Evolutionary conservation across 2,113 vertebrate species (phyloP).

Genomic region (Turnix velox): DNA sequence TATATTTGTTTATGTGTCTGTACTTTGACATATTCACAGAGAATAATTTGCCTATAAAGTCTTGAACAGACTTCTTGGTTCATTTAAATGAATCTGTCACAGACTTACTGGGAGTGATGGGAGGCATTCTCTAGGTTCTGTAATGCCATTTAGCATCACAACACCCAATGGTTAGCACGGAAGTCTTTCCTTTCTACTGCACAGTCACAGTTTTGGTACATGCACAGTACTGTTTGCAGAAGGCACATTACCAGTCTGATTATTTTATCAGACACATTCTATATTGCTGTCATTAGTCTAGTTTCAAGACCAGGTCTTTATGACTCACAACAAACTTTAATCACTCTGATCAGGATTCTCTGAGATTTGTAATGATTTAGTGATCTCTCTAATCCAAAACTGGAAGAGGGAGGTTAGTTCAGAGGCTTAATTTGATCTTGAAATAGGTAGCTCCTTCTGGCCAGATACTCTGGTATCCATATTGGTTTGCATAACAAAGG

Average conservation of each 20-base stretch:
- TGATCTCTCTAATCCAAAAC: not conserved
- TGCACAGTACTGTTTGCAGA: not conserved
- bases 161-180: not conserved
- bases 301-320: not conserved
- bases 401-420: not conserved
- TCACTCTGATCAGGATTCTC: not conserved
- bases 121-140: not conserved
- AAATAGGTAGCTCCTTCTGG: not conserved
- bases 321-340: not conserved
- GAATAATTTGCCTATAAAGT: not conserved
- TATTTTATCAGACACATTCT: not conserved
- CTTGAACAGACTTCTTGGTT: not conserved
- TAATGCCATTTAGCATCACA: not conserved
- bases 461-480: not conserved
- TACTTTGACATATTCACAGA: not conserved
- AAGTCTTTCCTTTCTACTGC: not conserved
- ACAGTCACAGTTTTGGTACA: not conserved
- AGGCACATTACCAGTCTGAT: not conserved
- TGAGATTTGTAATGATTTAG: not conserved
- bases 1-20: not conserved
- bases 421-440: not conserved
- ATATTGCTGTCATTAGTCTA: not conserved
- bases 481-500: not conserved
- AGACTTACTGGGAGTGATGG: not conserved
- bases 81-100: not conserved